Evolutionary conservation across 1,140 invertebrate species (phyloP), one percentile per base, ranked within the genome.

Genomic region (Stegodyphus dumicola): DNA sequence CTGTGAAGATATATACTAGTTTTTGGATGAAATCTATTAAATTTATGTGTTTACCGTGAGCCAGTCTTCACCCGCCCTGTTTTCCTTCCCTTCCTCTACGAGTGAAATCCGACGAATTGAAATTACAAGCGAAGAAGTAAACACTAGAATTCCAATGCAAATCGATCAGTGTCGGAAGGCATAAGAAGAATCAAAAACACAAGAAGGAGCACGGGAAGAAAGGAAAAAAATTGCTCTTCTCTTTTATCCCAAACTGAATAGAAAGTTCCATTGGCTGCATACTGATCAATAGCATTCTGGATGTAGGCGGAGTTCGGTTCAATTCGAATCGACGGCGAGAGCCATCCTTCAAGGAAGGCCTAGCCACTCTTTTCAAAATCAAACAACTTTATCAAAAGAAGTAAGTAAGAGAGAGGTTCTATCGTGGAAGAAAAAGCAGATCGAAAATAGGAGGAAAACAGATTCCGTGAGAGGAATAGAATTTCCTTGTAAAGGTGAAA

Each of bases 341-440:
- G 64, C n/a, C 71, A 85, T 85, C 56, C 81, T 85, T 85, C 81
- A 85, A 85, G 53, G 52, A 11, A 33, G 49, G 49, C 11, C 49
- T 33, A 18, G 65, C 52, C 33, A 18, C 74, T 77, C 74, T 85
- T 85, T 81, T 77, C 60, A 85, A 85, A 85, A 85, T 85, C 81
- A 85, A 85, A 85, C 81, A 85, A 85, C 81, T 85, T 76, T 85
- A 77, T 85, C 81, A 85, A 85, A 85, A 83, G 60, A 53, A 85
- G 74, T 49, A 85, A 69, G 66, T 69, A 77, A 84, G 74, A 33
- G 54, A 83, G 54, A 7, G 13, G 49, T 64, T 78, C 77, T 69
- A 78, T 78, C 77, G 67, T 69, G 7, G 56, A 65, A 48, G 51
- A 49, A 52, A 17, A 71, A 48, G 81, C 81, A 85, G 81, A 85